Evolutionary conservation across 2,888 invertebrate genomes (phyloP).

Genomic region (Lamellibrachia columna): DNA sequence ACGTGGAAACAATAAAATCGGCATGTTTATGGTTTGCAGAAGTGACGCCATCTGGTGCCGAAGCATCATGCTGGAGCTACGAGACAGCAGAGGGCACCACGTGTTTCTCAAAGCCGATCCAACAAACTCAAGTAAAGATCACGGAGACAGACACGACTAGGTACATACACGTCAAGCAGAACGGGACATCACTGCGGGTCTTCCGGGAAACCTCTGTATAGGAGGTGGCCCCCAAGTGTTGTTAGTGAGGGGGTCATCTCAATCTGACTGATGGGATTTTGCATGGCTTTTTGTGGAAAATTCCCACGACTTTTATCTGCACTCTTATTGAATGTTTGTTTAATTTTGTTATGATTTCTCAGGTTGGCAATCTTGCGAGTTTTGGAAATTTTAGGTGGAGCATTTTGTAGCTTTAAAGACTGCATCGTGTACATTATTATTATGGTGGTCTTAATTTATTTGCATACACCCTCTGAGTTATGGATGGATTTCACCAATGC

Average conservation of each 20-base stretch:
- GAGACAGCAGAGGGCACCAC: slow-evolving; percentile 3
- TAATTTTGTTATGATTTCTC: slow-evolving; percentile 9
- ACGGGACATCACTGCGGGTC: slow-evolving; percentile 64
- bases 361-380: not conserved
- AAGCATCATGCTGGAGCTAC: slow-evolving; percentile 6
- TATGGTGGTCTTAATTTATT: not conserved
- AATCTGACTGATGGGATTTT: not conserved
- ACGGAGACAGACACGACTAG: slow-evolving; percentile 64
- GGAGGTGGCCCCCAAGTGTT: not conserved
- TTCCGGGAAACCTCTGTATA: slow-evolving; percentile 66
- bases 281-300: not conserved
- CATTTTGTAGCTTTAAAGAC: slow-evolving; percentile 16
- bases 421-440: not conserved
- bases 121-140: slow-evolving; percentile 58
- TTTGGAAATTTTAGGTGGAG: not conserved
- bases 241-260: not conserved
- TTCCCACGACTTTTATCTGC: not conserved
- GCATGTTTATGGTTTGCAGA: not conserved
- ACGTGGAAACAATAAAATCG: not conserved
- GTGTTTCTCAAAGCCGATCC: not conserved
- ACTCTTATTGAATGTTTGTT: not conserved
- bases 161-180: slow-evolving; percentile 66
- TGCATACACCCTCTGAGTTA: not conserved
- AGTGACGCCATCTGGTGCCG: not conserved
- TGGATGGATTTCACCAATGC: slow-evolving; percentile 1